A percentile compares a stretch with the other conserved stretches of the same genome.
phyloP scores from a whole-genome alignment of 2,797 vertebrate genomes.

The Enteromius trimaculatus region DNA sequence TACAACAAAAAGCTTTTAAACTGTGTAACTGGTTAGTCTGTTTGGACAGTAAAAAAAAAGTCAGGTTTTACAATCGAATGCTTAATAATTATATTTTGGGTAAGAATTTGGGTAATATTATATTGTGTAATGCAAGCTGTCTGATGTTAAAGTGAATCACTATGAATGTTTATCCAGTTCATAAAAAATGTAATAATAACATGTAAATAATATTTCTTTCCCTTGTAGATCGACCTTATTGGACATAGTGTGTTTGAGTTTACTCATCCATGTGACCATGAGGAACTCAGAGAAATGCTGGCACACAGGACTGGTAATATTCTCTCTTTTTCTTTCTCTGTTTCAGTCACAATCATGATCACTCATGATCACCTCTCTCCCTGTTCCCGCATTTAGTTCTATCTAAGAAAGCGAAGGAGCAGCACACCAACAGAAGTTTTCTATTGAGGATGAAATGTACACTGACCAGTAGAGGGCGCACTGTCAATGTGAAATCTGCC shows the following conservation, averaged over 20 bases:
- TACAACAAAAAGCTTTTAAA: no score
- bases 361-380: constrained; percentile 8
- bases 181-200: neutral
- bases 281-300: constrained; percentile 97
- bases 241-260: constrained; percentile 98
- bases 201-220: neutral
- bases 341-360: neutral
- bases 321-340: neutral
- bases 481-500: constrained; percentile 97
- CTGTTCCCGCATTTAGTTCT: constrained; percentile 76
- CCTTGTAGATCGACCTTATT: constrained; percentile 91
- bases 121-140: neutral
- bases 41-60: no score
- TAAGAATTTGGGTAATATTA: no score
- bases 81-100: neutral
- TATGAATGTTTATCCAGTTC: constrained; percentile 13
- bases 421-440: constrained; percentile 89
- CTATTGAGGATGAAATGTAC: constrained; percentile 99
- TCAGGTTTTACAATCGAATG: neutral
- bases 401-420: constrained; percentile 90
- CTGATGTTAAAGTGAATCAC: neutral
- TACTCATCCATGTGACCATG: constrained; percentile 97
- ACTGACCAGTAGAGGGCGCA: constrained; percentile 93
- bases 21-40: no score
- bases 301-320: constrained; percentile 89